Percentiles rank a stretch among this genome's conserved stretches.
Conservation (phyloP, 2,797 vertebrate species). For the Sternotherus odoratus region DNA sequence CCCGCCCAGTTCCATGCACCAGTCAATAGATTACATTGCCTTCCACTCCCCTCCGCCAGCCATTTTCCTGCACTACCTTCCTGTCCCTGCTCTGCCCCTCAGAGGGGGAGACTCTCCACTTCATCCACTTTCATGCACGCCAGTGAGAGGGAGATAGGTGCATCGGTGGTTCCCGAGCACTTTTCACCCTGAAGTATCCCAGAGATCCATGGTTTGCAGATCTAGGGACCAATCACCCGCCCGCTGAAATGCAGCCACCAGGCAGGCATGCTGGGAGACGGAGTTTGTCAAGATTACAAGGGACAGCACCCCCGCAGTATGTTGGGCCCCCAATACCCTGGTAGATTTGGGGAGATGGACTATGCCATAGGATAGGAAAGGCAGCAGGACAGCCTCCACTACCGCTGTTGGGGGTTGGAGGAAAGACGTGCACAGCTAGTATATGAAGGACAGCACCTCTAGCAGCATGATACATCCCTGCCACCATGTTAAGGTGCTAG, state of each 20-base stretch:
- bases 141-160: neutral
- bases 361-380: neutral
- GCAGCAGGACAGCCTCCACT: too few species aligned
- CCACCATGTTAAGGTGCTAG: neutral
- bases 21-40: neutral
- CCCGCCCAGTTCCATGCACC: too few species aligned
- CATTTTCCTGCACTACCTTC: neutral
- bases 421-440: too few species aligned
- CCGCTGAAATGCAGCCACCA: neutral
- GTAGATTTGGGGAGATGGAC: neutral
- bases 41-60: neutral
- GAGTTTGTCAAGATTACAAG: neutral
- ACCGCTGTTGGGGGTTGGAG: too few species aligned
- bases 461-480: neutral
- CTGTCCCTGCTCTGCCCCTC: neutral
- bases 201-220: neutral
- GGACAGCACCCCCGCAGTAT: neutral
- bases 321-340: neutral
- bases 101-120: neutral
- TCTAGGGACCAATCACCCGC: neutral
- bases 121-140: neutral
- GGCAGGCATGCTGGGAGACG: neutral
- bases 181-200: neutral
- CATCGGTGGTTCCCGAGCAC: fast-evolving
- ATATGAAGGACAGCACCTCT: neutral